Base-by-base conservation (phyloP, 2,888 invertebrate species). In the Limnephilus auricula region DNA sequence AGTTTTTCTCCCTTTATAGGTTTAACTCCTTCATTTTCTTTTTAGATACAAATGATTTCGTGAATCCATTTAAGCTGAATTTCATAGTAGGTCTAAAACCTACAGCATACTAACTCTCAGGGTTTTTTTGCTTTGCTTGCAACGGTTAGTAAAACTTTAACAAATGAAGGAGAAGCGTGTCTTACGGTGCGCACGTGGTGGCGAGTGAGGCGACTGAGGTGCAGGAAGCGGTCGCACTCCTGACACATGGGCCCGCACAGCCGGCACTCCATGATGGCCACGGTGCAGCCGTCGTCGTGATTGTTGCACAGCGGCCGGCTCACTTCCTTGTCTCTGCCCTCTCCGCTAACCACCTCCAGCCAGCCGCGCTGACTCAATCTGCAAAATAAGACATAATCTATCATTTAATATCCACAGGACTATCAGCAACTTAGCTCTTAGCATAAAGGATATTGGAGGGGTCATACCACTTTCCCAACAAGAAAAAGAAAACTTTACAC, bases 201-300 rank as follows among this genome's bases (percentile, higher is more conserved):
- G 91, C 98, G 96, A 1, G 98, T 98, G 94, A 97, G 97, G 89
- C 99, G 96, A 94, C 98, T 99, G 90, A 99, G 97, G 95, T 99
- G 99, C 92, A 99, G 96, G 94, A 99, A 98, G 90, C 99, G 96
- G 95, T 99, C 99, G 95, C 99, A 99, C 94, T 99, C 99, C 0
- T 98, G 98, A 95, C 99, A 99, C 65, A 99, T 96, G 93, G 99
- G 98, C 32, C 99, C 99, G 94, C 99, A 99, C 12, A 97, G 96
- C 93, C 97, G 97, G 94, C 99, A 99, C 93, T 99, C 98, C 92
- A 99, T 98, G 92, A 99, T 98, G 0, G 99, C 99, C 25, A 97
- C 96, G 0, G 99, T 99, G 94, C 98, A 97, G 0, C 98, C 98
- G 94, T 99, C 99, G 94, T 99, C 99, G 95, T 99, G 99, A 95